These are phyloP conservation scores for Microtus montanus DNA, from an alignment of 2,113 vertebrate genomes.

Conservation along the genomic window DNA sequence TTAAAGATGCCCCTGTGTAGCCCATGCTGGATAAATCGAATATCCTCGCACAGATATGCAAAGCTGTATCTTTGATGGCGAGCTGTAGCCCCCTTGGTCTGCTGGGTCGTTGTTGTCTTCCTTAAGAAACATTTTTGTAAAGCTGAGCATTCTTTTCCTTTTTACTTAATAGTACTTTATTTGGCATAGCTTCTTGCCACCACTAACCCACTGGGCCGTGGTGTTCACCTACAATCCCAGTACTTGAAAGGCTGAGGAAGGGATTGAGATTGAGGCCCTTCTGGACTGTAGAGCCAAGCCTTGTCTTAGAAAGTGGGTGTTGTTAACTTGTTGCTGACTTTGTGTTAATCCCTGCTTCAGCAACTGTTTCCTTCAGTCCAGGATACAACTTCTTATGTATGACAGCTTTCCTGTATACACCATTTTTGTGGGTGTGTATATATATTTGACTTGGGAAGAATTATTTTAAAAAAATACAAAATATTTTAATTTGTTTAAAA, in stretches of 20 bases:
- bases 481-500: slow-evolving; percentile 74
- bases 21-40: background rate
- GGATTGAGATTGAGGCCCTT: background rate
- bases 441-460: slow-evolving; percentile 53
- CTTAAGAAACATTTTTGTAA: slow-evolving; percentile 52
- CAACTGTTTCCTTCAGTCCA: slow-evolving; percentile 66
- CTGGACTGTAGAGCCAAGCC: background rate
- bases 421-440: slow-evolving; percentile 81
- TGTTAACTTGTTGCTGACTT: slow-evolving; percentile 50
- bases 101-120: slow-evolving; percentile 53
- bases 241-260: background rate
- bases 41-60: slow-evolving; percentile 50
- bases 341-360: slow-evolving; percentile 50
- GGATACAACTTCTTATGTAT: slow-evolving; percentile 68
- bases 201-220: background rate
- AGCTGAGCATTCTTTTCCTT: background rate
- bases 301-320: background rate
- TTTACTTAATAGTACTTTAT: slow-evolving; percentile 35
- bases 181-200: slow-evolving; percentile 51
- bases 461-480: slow-evolving; percentile 36
- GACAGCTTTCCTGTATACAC: slow-evolving; percentile 2
- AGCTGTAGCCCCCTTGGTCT: slow-evolving; percentile 51
- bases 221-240: background rate
- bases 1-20: slow-evolving; percentile 56
- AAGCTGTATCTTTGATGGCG: slow-evolving; percentile 50